Base-by-base conservation (phyloP, 2,888 invertebrate species). In the Drosophila melanosoma region DNA sequence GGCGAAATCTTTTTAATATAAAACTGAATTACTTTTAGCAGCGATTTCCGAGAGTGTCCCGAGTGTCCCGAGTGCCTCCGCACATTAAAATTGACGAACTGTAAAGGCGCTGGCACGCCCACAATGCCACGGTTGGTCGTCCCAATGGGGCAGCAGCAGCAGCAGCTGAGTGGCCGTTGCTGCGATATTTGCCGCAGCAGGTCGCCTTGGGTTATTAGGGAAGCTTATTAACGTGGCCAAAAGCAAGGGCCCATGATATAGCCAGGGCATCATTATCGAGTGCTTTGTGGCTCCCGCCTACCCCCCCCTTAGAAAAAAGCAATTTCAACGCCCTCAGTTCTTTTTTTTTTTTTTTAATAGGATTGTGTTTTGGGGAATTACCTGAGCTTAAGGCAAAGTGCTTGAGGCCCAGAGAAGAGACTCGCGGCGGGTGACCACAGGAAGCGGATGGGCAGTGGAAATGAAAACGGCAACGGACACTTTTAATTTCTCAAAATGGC, bases 1-100 rank as follows among this genome's bases (percentile, higher is more conserved):
- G 33, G 61, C 62, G 42, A 83, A 84, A 87, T 86, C 89, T 86
- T 86, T 86, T 86, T 86, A 86, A 86, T 86, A 89, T 89, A 89
- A 86, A 86, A 86, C 86, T 89, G 85, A 89, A 86, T 86, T 86
- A 86, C 85, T 89, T 86, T 85, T 87, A 82, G 80, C 88, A 80
- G 85, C 90, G 86, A 86, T 86, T 86, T 89, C 88, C 88, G 79
- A 85, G 85, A 59, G 54, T 76, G 71, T 87, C 85, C 77, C 65
- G 85, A 59, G 54, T 76, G 71, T 87, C 85, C 77, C 65, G 38
- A 71, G 73, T 74, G 63, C 56, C 65, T 42, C 40, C 61, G 56
- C 52, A 75, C 80, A 88, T 90, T 85, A 90, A 90, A 91, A 91
- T 91, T 91, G 91, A 91, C 91, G 89, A 90, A 90, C 90, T 91